Evolutionary conservation across 2,797 vertebrate species (phyloP).

Genomic region (Orestias chungarensis): DNA sequence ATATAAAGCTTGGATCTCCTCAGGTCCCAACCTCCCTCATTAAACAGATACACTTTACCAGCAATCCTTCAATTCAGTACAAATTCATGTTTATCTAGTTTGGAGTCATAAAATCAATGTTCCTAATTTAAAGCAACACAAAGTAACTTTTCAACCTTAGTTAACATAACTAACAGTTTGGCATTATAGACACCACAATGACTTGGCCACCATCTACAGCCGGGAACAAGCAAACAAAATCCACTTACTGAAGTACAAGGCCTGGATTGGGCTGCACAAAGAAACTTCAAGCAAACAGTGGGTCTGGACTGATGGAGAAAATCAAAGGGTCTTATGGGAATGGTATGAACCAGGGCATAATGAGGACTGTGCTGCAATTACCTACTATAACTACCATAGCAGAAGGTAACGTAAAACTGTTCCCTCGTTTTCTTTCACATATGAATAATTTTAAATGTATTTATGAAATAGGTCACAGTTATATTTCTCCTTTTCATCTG

Average conservation of each 20-base stretch:
- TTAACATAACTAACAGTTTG: not conserved
- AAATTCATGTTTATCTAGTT: too few relatives aligned
- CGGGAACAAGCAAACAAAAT: fast-evolving
- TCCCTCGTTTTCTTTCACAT: not conserved
- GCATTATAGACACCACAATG: fast-evolving
- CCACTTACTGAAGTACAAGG: fast-evolving
- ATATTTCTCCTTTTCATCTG: too few relatives aligned
- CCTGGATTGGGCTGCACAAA: constrained; percentile 16
- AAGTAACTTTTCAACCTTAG: too few relatives aligned
- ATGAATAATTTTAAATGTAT: not conserved
- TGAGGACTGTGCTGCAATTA: not conserved
- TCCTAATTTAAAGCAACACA: too few relatives aligned
- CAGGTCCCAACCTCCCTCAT: too few relatives aligned
- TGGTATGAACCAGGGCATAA: not conserved
- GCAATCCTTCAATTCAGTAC: too few relatives aligned
- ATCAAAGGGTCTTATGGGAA: fast-evolving
- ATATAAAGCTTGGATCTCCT: too few relatives aligned
- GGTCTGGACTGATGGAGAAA: not conserved
- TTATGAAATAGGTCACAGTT: not conserved
- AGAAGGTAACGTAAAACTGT: not conserved
- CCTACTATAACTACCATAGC: fast-evolving
- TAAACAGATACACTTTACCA: too few relatives aligned
- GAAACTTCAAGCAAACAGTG: fast-evolving
- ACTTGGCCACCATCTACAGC: constrained; percentile 27
- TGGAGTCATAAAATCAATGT: too few relatives aligned